Conservation (phyloP, 2,797 vertebrate genomes). For the Gallinago stenura region DNA sequence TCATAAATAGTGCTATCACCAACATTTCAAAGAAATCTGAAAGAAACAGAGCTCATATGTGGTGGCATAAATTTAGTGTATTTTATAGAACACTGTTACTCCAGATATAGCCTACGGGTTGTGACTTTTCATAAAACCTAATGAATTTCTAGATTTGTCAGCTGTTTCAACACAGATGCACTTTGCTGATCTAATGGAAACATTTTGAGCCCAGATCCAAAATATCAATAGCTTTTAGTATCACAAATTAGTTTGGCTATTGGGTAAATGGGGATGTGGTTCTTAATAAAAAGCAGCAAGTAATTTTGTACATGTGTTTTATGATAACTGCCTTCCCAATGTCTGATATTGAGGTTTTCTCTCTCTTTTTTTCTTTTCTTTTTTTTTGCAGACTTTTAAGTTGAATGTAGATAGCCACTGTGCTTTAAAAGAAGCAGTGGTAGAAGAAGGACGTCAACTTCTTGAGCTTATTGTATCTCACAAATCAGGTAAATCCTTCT, state of each 20-base stretch:
- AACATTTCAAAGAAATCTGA: constrained; percentile 72
- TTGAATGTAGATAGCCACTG: constrained; percentile 90
- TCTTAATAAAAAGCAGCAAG: constrained; percentile 74
- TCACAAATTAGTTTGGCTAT: constrained; percentile 73
- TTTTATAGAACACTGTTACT: constrained; percentile 74
- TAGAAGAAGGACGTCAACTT: constrained; percentile 92
- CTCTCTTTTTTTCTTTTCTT: neutral
- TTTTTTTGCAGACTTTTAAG: constrained; percentile 89
- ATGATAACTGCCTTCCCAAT: neutral
- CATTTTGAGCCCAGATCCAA: constrained; percentile 75
- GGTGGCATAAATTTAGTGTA: constrained; percentile 65
- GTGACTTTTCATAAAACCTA: constrained; percentile 80
- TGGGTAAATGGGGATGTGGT: constrained; percentile 66
- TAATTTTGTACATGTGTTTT: constrained; percentile 59
- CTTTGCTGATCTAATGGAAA: constrained; percentile 78
- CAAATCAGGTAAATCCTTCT: constrained; percentile 92
- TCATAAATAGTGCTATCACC: constrained; percentile 75
- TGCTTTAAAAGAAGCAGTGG: constrained; percentile 90
- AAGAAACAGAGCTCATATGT: constrained; percentile 61
- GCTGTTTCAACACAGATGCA: constrained; percentile 79
- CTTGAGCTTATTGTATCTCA: constrained; percentile 92
- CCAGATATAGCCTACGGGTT: constrained; percentile 72
- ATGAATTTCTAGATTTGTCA: constrained; percentile 81
- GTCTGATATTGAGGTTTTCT: constrained; percentile 32
- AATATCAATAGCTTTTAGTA: constrained; percentile 81